Percentiles rank a stretch among this genome's conserved stretches.
phyloP scores from a whole-genome alignment of 2,797 vertebrate species.

The Glyptemys insculpta region DNA sequence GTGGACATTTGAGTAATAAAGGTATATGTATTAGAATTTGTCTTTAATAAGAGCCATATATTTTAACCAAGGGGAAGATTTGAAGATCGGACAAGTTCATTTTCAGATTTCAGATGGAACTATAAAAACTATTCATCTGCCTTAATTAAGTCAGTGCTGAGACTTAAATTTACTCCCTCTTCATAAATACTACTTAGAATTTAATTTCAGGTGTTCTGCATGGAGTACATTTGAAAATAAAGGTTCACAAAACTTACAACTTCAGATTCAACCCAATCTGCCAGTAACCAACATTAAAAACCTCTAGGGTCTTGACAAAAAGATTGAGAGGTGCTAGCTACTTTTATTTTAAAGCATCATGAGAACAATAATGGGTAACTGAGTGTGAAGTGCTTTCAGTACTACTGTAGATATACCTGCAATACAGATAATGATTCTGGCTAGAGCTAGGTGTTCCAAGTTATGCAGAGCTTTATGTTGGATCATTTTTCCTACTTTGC shows the following conservation, averaged over 20 bases:
- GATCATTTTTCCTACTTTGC: neutral
- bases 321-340: constrained; percentile 20
- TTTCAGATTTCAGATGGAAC: constrained; percentile 62
- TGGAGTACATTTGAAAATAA: constrained; percentile 68
- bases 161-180: constrained; percentile 70
- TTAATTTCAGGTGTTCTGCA: constrained; percentile 77
- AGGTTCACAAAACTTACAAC: constrained; percentile 57
- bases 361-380: constrained; percentile 45
- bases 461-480: neutral
- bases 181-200: constrained; percentile 75
- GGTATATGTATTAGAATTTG: constrained; percentile 72
- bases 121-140: constrained; percentile 73
- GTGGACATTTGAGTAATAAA: constrained; percentile 75
- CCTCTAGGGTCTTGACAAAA: constrained; percentile 26
- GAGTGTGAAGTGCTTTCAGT: constrained; percentile 8
- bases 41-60: constrained; percentile 79
- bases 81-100: constrained; percentile 72
- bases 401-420: neutral
- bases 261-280: constrained; percentile 59
- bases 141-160: constrained; percentile 74
- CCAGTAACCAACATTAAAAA: constrained; percentile 29
- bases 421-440: neutral
- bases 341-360: constrained; percentile 28
- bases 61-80: constrained; percentile 64
- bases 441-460: neutral